Percentiles rank a stretch among this genome's conserved stretches.
Evolutionary conservation across 1,140 invertebrate genomes (phyloP).

Genomic region (Pollicipes pollicipes): DNA sequence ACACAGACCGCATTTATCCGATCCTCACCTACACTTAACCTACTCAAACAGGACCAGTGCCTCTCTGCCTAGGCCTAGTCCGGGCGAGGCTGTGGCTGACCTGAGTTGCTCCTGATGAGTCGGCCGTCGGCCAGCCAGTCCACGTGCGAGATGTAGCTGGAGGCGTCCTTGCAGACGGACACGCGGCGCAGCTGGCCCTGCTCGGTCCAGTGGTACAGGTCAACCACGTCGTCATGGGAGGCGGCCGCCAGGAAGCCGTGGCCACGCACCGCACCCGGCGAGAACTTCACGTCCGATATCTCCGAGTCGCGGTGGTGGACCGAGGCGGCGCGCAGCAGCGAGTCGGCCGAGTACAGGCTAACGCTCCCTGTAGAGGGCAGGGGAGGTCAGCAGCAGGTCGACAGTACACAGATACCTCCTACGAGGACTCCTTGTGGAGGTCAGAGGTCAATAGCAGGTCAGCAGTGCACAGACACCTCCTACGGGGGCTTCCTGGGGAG

Average conservation of each 20-base stretch:
- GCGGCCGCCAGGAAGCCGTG: constrained; percentile 15
- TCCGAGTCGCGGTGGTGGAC: constrained; percentile 14
- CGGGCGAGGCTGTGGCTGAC: no score
- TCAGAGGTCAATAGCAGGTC: no score
- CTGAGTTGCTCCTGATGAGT: constrained; percentile 15
- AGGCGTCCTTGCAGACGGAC: constrained; percentile 14
- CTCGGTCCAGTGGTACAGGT: constrained; percentile 17
- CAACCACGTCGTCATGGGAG: constrained; percentile 16
- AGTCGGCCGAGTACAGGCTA: constrained; percentile 12
- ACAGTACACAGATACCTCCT: no score
- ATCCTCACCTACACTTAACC: no score
- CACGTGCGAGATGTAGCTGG: constrained; percentile 16
- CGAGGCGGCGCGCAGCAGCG: constrained; percentile 11
- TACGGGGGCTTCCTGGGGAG: no score
- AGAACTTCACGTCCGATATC: constrained; percentile 17
- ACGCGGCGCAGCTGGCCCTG: constrained; percentile 13
- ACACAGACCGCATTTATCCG: no score
- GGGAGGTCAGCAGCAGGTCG: no score
- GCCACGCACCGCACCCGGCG: constrained; percentile 11
- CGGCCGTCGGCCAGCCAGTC: constrained; percentile 16
- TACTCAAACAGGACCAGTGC: no score
- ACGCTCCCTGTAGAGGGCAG: constrained; percentile 14
- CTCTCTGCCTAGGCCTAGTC: no score
- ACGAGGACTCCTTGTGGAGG: no score
- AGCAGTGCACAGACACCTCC: no score